A percentile compares a stretch with the other conserved stretches of the same genome.
phyloP scores from a whole-genome alignment of 2,888 invertebrate genomes.

The Esperia sulphurella region DNA sequence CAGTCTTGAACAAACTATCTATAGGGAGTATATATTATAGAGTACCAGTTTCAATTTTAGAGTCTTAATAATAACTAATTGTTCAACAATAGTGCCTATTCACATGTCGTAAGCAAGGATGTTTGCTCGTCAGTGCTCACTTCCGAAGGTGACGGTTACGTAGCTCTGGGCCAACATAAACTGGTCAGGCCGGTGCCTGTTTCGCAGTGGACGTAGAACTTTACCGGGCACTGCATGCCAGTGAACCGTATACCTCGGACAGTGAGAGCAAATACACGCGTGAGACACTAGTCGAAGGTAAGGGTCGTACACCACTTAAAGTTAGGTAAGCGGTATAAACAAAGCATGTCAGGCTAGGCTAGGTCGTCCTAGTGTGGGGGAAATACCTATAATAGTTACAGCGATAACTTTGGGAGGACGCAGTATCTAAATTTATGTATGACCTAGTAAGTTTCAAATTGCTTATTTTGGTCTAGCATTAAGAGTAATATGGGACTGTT shows the following conservation, averaged over 20 bases:
- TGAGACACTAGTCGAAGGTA: constrained; percentile 43
- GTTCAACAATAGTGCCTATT: constrained; percentile 15
- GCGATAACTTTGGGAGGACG: too few species aligned
- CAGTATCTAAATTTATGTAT: too few species aligned
- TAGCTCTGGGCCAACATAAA: constrained; percentile 30
- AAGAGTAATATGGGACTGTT: too few species aligned
- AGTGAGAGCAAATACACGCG: constrained; percentile 53
- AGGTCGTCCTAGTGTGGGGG: too few species aligned
- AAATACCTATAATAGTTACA: too few species aligned
- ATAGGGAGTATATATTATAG: neutral
- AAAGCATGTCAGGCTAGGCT: too few species aligned
- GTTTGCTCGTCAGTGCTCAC: constrained; percentile 40
- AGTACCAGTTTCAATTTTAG: neutral
- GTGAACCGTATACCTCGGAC: constrained; percentile 50
- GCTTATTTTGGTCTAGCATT: too few species aligned
- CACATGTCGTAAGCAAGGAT: constrained; percentile 28
- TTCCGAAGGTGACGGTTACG: constrained; percentile 40
- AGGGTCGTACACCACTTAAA: constrained; percentile 19
- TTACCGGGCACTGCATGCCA: constrained; percentile 39
- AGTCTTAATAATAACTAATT: constrained; percentile 2
- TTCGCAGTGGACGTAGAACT: constrained; percentile 52
- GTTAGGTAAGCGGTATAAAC: too few species aligned
- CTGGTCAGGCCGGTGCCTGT: constrained; percentile 30
- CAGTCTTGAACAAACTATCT: too few species aligned
- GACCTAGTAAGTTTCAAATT: too few species aligned